Evolutionary conservation across 1,140 invertebrate species (phyloP).

Genomic region (Pentalonia nigronervosa): DNA sequence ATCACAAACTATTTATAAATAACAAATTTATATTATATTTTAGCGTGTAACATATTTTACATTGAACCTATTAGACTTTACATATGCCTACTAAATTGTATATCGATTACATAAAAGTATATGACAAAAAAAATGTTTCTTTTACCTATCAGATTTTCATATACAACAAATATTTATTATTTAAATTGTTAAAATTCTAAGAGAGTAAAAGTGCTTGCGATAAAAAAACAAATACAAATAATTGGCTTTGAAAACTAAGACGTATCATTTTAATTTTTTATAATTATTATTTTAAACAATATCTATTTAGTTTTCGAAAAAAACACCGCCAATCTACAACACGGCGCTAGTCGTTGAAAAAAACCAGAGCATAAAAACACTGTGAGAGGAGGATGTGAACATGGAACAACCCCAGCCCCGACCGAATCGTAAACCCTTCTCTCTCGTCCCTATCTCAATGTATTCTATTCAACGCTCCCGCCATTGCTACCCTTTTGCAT

Average conservation of each 20-base stretch:
- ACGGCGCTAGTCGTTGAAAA: not conserved
- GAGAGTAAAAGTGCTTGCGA: not conserved
- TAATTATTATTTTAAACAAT: constrained; percentile 27
- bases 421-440: constrained; percentile 31
- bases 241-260: not conserved
- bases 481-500: constrained; percentile 23
- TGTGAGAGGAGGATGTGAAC: not conserved
- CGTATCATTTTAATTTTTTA: not conserved
- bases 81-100: not conserved
- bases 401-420: constrained; percentile 9
- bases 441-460: constrained; percentile 27
- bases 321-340: not conserved
- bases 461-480: constrained; percentile 17
- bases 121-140: not conserved
- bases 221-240: not conserved
- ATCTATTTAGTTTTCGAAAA: not conserved
- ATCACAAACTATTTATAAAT: not conserved
- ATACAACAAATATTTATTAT: not conserved
- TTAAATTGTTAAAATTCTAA: not conserved
- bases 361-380: constrained; percentile 19
- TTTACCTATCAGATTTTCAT: not conserved
- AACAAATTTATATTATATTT: not conserved
- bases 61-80: not conserved
- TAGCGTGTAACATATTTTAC: not conserved
- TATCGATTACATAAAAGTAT: not conserved